Conservation (phyloP, 2,888 invertebrate genomes). For the Argynnis bischoffii region DNA sequence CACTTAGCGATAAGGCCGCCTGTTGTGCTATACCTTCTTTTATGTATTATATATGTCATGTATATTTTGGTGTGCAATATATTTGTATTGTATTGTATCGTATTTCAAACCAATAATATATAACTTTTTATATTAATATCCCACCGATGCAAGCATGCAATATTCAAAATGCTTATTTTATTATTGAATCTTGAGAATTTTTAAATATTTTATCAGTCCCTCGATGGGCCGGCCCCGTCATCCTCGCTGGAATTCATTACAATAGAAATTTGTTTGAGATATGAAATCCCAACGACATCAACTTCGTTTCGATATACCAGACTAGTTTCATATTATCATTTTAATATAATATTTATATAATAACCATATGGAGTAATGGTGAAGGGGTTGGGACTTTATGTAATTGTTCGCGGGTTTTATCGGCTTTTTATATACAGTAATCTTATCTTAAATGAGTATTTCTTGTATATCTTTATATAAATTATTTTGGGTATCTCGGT, state of each 20-base stretch:
- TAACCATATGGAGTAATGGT: too few species aligned
- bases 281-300: slow-evolving; percentile 65
- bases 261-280: slow-evolving; percentile 68
- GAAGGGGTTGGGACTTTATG: too few species aligned
- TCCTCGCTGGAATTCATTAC: slow-evolving; percentile 61
- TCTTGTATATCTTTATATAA: too few species aligned
- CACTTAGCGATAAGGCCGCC: too few species aligned
- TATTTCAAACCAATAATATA: not conserved
- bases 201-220: slow-evolving; percentile 31
- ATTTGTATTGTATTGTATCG: too few species aligned
- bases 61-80: too few species aligned
- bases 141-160: not conserved
- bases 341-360: slow-evolving; percentile 5
- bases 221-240: slow-evolving; percentile 32
- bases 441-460: too few species aligned
- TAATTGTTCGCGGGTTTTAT: too few species aligned
- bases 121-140: not conserved
- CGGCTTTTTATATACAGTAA: too few species aligned
- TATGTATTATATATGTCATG: too few species aligned
- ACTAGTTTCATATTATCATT: slow-evolving; percentile 21
- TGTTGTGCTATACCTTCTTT: too few species aligned
- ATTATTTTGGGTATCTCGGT: too few species aligned
- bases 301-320: slow-evolving; percentile 1
- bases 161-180: slow-evolving; percentile 14
- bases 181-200: slow-evolving; percentile 25